Base-by-base conservation (phyloP, 2,113 vertebrate genomes). In the Neotoma lepida region DNA sequence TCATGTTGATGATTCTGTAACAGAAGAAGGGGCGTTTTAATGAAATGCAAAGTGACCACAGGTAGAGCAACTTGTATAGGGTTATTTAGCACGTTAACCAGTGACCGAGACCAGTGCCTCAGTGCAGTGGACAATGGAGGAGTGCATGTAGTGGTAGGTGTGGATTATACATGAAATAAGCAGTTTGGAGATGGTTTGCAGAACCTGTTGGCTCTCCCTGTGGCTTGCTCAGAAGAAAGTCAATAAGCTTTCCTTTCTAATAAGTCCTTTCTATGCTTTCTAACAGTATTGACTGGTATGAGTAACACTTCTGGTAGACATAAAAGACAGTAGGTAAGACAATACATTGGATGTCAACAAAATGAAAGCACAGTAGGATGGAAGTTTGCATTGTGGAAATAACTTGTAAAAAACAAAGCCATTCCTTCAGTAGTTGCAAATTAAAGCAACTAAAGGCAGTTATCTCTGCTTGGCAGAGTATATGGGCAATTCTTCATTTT, bases 11-110 rank as follows among this genome's bases (percentile, higher is more conserved):
- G 68, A 70, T 49, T 96, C 84, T 66, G 46, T 66, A 68, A 77
- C 58, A 84, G 86, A 81, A 85, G 70, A 96, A 90, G 58, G 58
- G 46, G 22, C 9, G 44, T 39, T 93, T 68, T 44, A 91, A 64
- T 56, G 51, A 89, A 80, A 20, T 18, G 35, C 56, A 63, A 0
- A 17, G 44, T 6, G 54, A 63, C 51, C 70, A 86, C 0, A 4
- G 39, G 39, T 17, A 89, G 61, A 86, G 13, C 49, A 64, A n/a
- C 61, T 68, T 35, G 51, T 73, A 10, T 44, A 14, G 8, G 1
- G 51, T 35, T 9, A 10, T 9, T 86, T 4, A 35, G n/a, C 44
- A 87, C 15, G 22, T 78, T 70, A 41, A 6, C 3, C 3, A 13
- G 44, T 26, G 15, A 30, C 35, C 33, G 15, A 46, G 41, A 20